Percentiles rank a stretch among this genome's conserved stretches.
These are phyloP conservation scores for Athene noctua DNA, from an alignment of 2,113 vertebrate genomes.

Conservation along the genomic window DNA sequence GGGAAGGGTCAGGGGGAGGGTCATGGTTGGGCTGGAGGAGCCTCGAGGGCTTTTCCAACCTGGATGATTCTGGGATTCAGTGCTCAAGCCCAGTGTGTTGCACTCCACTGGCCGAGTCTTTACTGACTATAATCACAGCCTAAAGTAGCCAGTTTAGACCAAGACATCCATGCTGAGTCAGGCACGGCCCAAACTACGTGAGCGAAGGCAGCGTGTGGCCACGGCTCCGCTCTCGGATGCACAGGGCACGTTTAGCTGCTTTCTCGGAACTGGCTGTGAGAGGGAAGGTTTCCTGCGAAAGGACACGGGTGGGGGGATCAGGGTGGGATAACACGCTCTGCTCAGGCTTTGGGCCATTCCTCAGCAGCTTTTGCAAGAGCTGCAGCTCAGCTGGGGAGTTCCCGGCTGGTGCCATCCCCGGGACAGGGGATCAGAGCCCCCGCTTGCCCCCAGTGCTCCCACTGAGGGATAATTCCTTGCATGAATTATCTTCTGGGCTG, in stretches of 20 bases:
- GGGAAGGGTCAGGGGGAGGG: too few species aligned
- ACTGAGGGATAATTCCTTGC: fast-evolving
- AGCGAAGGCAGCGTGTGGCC: neutral
- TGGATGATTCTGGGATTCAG: neutral
- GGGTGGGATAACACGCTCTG: fast-evolving
- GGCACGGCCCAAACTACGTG: fast-evolving
- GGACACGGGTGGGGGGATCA: neutral
- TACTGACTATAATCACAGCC: neutral
- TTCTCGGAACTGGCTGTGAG: fast-evolving
- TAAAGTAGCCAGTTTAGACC: fast-evolving
- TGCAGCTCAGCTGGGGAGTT: neutral
- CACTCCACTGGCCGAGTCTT: fast-evolving
- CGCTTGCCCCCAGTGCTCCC: neutral
- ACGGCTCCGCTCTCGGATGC: fast-evolving
- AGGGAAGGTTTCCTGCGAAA: neutral
- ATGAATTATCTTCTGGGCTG: neutral
- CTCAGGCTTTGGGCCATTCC: fast-evolving
- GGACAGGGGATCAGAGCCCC: neutral
- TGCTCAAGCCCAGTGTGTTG: neutral
- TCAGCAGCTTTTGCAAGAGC: neutral
- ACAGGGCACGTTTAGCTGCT: fast-evolving
- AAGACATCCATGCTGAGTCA: fast-evolving
- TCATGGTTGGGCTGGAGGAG: too few species aligned
- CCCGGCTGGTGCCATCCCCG: fast-evolving
- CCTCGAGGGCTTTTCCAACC: too few species aligned